Conservation (phyloP, 2,113 vertebrate species). For the Mustelus asterias region DNA sequence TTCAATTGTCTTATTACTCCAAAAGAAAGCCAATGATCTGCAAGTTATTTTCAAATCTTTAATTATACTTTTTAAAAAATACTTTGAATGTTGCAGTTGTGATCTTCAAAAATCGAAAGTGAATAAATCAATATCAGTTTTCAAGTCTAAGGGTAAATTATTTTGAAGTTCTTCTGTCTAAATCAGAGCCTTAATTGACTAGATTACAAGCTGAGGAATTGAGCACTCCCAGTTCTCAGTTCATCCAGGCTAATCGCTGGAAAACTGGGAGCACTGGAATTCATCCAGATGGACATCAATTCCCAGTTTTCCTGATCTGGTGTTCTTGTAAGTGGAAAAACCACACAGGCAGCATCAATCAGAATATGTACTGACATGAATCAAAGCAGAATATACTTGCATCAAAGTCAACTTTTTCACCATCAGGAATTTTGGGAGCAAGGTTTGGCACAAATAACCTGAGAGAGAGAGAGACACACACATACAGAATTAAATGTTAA, state of each 20-base stretch:
- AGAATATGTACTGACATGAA: background rate
- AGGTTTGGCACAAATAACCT: background rate
- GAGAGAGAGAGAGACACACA: too few species aligned
- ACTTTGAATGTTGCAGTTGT: background rate
- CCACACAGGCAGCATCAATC: background rate
- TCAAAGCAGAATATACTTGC: background rate
- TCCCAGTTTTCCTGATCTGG: background rate
- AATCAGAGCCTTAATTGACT: background rate
- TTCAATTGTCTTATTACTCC: background rate
- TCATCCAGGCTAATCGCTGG: background rate
- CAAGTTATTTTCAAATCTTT: background rate
- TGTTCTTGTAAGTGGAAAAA: background rate
- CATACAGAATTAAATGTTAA: background rate
- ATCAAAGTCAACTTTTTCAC: slow-evolving; percentile 36
- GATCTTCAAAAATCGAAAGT: background rate
- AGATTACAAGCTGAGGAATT: background rate
- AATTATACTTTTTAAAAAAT: background rate
- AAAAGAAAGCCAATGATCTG: background rate
- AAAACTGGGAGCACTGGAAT: background rate
- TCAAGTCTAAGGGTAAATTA: background rate
- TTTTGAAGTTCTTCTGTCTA: background rate
- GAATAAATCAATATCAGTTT: background rate
- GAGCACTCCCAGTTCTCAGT: background rate
- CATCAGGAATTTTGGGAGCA: slow-evolving; percentile 33
- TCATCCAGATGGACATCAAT: background rate